phyloP scores from a whole-genome alignment of 2,797 vertebrate genomes.

The Bovichtus variegatus region DNA sequence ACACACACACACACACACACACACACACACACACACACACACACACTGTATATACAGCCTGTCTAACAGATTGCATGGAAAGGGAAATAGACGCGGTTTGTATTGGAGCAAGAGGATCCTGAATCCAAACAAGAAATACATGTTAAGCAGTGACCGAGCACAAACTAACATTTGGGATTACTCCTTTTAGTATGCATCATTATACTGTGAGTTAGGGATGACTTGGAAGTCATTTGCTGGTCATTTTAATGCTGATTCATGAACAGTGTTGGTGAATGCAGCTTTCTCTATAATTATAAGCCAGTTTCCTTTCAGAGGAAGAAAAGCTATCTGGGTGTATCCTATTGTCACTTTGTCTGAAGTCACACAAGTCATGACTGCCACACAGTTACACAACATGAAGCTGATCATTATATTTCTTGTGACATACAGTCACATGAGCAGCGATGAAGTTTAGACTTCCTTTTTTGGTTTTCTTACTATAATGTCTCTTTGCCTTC shows the following conservation, averaged over 20 bases:
- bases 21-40: background rate
- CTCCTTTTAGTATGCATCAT: background rate
- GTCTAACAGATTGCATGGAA: constrained; percentile 17
- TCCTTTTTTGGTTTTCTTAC: constrained; percentile 55
- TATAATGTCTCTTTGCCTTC: background rate
- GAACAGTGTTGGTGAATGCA: background rate
- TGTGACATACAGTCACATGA: constrained; percentile 64
- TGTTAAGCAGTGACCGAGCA: background rate
- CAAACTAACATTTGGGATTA: background rate
- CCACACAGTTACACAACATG: constrained; percentile 58
- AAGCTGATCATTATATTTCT: constrained; percentile 28
- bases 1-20: background rate
- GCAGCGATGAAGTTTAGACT: constrained; percentile 46
- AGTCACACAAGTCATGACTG: constrained; percentile 38
- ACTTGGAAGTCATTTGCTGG: background rate
- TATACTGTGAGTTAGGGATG: background rate
- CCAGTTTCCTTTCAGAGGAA: constrained; percentile 5
- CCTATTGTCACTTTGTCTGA: constrained; percentile 6
- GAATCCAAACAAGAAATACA: background rate
- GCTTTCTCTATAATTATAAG: constrained; percentile 5
- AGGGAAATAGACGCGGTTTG: background rate
- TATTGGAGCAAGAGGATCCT: background rate
- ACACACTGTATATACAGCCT: constrained; percentile 8
- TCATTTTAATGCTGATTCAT: background rate
- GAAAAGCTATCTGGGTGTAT: constrained; percentile 5